phyloP scores from a whole-genome alignment of 2,888 invertebrate genomes.

The Heliconius sara region DNA sequence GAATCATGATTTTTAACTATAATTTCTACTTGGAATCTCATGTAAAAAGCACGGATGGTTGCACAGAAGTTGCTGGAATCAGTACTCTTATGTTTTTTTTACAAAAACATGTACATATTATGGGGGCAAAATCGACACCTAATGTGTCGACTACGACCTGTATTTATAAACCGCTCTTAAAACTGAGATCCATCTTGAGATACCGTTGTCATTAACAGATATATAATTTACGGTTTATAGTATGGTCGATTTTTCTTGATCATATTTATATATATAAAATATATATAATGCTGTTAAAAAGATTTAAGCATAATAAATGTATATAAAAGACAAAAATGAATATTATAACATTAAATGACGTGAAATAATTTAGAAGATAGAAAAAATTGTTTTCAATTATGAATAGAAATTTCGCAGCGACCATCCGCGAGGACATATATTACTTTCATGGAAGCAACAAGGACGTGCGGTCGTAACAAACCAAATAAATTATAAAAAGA shows the following conservation, averaged over 20 bases:
- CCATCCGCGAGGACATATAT: conserved; percentile 42
- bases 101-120: background rate
- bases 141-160: background rate
- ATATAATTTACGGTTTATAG: too few species aligned
- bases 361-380: background rate
- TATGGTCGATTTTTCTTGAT: too few species aligned
- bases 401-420: conserved; percentile 20
- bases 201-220: too few species aligned
- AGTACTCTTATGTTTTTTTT: background rate
- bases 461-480: conserved; percentile 71
- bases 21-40: background rate
- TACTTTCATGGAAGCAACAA: conserved; percentile 68
- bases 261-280: too few species aligned
- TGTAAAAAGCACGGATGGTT: background rate
- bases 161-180: too few species aligned
- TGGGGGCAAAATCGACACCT: background rate
- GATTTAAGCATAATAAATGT: background rate
- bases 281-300: background rate
- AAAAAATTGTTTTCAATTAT: conserved; percentile 22
- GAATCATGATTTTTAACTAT: conserved; percentile 10
- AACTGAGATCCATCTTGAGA: too few species aligned
- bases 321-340: background rate
- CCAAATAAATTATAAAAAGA: conserved; percentile 82
- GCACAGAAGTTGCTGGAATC: background rate
- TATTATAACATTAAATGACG: background rate